Evolutionary conservation across 2,797 vertebrate genomes (phyloP).

Genomic region (Acanthornis magna): DNA sequence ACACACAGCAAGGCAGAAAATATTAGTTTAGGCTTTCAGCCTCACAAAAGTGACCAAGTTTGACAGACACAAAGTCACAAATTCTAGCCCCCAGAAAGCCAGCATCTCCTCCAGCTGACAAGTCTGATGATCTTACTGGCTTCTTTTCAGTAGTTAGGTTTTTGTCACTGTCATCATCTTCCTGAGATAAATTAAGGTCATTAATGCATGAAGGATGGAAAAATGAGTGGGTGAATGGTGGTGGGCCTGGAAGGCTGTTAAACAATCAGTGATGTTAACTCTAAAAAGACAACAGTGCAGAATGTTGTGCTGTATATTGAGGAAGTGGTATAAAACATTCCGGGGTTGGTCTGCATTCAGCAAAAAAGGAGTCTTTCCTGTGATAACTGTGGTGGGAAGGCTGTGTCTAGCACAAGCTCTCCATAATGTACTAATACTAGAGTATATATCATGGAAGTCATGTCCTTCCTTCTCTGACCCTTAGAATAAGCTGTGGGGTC

Average conservation of each 20-base stretch:
- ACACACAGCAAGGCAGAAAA: not conserved
- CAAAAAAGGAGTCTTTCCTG: not conserved
- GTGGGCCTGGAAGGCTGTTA: not conserved
- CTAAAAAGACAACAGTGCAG: not conserved
- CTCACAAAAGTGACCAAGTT: not conserved
- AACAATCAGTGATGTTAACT: not conserved
- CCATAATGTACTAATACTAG: not conserved
- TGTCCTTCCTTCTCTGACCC: not conserved
- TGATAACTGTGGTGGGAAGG: not conserved
- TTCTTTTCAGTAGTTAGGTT: not conserved
- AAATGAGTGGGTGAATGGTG: not conserved
- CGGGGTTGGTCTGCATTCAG: not conserved
- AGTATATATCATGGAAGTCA: not conserved
- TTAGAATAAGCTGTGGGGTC: not conserved
- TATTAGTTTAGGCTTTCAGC: not conserved
- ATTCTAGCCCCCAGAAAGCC: not conserved
- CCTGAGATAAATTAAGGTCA: not conserved
- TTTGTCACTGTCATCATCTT: not conserved
- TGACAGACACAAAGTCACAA: not conserved
- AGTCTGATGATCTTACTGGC: not conserved
- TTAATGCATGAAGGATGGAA: not conserved
- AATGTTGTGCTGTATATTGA: not conserved
- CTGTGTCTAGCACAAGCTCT: not conserved
- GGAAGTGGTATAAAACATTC: not conserved
- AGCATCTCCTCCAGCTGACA: not conserved